Evolutionary conservation across 2,888 invertebrate species (phyloP).

Genomic region (Dasypogon diadema): DNA sequence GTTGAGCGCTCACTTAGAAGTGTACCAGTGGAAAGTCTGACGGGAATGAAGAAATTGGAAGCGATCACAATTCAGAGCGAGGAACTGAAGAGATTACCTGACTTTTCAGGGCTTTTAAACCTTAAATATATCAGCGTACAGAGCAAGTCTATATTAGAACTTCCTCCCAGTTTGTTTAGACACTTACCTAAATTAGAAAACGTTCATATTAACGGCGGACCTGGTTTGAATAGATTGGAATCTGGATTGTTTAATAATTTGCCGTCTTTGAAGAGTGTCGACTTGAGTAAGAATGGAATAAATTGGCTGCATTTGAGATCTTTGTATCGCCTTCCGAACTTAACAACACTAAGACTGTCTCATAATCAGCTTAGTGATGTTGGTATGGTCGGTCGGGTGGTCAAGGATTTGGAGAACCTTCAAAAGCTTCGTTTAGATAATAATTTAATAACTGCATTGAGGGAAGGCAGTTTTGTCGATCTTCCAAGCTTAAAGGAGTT

Average conservation of each 20-base stretch:
- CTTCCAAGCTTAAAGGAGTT: slow-evolving; percentile 77
- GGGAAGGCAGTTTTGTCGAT: slow-evolving; percentile 84
- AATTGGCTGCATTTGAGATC: slow-evolving; percentile 84
- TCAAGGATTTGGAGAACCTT: slow-evolving; percentile 80
- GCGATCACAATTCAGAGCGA: slow-evolving; percentile 87
- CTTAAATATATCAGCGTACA: slow-evolving; percentile 81
- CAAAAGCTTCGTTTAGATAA: slow-evolving; percentile 78
- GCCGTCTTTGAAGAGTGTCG: slow-evolving; percentile 77
- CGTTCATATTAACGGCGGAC: slow-evolving; percentile 79
- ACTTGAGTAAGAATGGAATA: slow-evolving; percentile 82
- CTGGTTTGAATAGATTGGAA: slow-evolving; percentile 77
- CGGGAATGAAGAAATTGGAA: slow-evolving; percentile 80
- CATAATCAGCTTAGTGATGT: slow-evolving; percentile 83
- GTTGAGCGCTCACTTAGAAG: slow-evolving; percentile 86
- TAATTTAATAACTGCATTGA: slow-evolving; percentile 78
- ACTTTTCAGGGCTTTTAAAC: slow-evolving; percentile 78
- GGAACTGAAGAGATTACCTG: slow-evolving; percentile 80
- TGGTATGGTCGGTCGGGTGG: slow-evolving; percentile 83
- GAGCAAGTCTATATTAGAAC: slow-evolving; percentile 75
- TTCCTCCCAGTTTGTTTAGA: slow-evolving; percentile 78
- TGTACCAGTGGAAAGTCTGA: slow-evolving; percentile 82
- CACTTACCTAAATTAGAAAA: slow-evolving; percentile 80
- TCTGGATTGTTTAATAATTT: slow-evolving; percentile 79
- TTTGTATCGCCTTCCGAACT: slow-evolving; percentile 75
- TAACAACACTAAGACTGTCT: slow-evolving; percentile 78